Conservation (phyloP, 2,797 vertebrate genomes). For the Onychomys torridus region DNA sequence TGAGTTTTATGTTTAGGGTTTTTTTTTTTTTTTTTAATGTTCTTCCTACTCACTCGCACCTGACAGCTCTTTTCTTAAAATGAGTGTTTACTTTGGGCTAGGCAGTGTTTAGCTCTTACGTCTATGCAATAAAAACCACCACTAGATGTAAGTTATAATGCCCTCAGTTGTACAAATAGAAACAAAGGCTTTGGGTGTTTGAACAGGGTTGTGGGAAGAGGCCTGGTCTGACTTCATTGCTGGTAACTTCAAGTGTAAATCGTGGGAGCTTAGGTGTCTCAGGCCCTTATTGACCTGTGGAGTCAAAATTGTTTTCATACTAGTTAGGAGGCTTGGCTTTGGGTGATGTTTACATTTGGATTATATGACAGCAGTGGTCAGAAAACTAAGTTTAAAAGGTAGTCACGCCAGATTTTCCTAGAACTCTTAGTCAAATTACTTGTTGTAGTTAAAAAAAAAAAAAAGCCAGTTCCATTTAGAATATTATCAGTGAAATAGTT, state of each 20-base stretch:
- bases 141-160: constrained; percentile 30
- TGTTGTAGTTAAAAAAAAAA: background rate
- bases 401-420: background rate
- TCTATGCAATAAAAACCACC: background rate
- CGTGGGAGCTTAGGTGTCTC: background rate
- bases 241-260: background rate
- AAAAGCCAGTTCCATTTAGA: background rate
- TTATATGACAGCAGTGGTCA: background rate
- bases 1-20: constrained; percentile 38
- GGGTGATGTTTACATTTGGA: background rate
- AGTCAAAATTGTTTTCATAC: background rate
- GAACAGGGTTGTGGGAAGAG: background rate
- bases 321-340: background rate
- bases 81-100: constrained; percentile 13
- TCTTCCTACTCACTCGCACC: background rate
- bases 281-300: background rate
- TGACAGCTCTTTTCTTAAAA: background rate
- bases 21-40: background rate
- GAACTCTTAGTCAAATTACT: background rate
- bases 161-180: background rate
- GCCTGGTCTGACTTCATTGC: background rate
- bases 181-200: background rate
- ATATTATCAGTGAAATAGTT: background rate
- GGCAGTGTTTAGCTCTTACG: background rate
- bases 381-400: background rate